Conservation (phyloP, 2,888 invertebrate genomes). For the Cheiracanthium punctorium region DNA sequence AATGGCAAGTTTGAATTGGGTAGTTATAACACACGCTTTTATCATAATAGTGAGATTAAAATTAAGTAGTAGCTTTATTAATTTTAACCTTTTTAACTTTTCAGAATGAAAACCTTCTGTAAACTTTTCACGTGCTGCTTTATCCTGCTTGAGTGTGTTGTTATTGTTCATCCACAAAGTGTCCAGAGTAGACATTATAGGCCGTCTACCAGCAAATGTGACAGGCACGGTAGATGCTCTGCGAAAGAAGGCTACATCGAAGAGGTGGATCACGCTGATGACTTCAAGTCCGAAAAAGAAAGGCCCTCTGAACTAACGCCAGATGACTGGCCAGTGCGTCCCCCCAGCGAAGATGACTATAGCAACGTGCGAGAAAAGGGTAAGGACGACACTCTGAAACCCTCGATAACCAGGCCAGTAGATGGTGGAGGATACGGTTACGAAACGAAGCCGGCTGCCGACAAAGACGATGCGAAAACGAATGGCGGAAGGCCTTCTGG, state of each 20-base stretch:
- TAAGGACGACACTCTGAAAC: conserved; percentile 4
- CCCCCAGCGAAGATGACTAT: not conserved
- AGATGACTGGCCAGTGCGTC: conserved; percentile 23
- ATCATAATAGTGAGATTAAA: too few relatives aligned
- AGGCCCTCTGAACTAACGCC: conserved; percentile 10
- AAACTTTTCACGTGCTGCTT: not conserved
- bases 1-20: too few relatives aligned
- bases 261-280: conserved; percentile 23
- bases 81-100: not conserved
- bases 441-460: conserved; percentile 8
- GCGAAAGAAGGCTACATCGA: conserved; percentile 8
- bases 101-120: not conserved
- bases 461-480: conserved; percentile 14
- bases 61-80: too few relatives aligned
- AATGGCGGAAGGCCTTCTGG: not conserved
- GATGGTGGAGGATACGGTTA: not conserved
- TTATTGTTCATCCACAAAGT: not conserved
- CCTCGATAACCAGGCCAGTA: not conserved
- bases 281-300: conserved; percentile 23
- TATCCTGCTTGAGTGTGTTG: not conserved
- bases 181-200: conserved; percentile 14
- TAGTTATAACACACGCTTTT: too few relatives aligned
- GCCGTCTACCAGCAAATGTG: conserved; percentile 20
- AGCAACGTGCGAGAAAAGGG: not conserved
- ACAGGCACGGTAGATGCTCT: conserved; percentile 28